Evolutionary conservation across 2,888 invertebrate genomes (phyloP).

Genomic region (Sabellastarte sp.): DNA sequence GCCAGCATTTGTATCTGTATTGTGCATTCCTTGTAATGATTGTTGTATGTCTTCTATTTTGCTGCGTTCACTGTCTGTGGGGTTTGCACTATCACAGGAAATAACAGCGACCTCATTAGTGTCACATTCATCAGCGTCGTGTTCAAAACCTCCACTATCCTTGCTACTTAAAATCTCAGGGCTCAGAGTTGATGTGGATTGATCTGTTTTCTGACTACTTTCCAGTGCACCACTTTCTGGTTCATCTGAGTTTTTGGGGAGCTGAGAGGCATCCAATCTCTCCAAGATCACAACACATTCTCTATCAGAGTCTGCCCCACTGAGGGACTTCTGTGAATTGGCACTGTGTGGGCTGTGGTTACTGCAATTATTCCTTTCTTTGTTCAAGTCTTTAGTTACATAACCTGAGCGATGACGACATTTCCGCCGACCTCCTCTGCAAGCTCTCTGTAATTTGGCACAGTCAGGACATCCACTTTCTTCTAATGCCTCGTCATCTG

Average conservation of each 20-base stretch:
- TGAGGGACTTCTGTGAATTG: too few species aligned
- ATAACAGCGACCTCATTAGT: neutral
- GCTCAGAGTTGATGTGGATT: neutral
- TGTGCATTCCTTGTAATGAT: neutral
- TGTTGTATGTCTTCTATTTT: too few species aligned
- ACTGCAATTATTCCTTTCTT: too few species aligned
- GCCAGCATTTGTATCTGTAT: neutral
- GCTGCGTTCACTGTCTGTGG: neutral
- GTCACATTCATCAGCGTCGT: neutral
- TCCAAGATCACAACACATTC: constrained; percentile 3
- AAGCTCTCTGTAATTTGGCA: too few species aligned
- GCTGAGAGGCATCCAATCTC: neutral
- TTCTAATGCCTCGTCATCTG: too few species aligned
- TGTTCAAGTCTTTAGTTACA: too few species aligned
- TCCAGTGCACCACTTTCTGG: neutral
- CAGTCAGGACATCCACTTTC: too few species aligned
- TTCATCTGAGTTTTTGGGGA: neutral
- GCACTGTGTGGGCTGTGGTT: too few species aligned
- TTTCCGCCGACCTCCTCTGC: too few species aligned
- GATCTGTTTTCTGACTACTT: neutral
- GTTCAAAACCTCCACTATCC: neutral
- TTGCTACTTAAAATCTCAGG: too few species aligned
- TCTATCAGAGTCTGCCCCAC: constrained; percentile 1
- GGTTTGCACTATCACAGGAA: neutral
- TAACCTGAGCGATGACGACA: too few species aligned